Conservation (phyloP, 2,113 vertebrate genomes). For the Heterochromis multidens region DNA sequence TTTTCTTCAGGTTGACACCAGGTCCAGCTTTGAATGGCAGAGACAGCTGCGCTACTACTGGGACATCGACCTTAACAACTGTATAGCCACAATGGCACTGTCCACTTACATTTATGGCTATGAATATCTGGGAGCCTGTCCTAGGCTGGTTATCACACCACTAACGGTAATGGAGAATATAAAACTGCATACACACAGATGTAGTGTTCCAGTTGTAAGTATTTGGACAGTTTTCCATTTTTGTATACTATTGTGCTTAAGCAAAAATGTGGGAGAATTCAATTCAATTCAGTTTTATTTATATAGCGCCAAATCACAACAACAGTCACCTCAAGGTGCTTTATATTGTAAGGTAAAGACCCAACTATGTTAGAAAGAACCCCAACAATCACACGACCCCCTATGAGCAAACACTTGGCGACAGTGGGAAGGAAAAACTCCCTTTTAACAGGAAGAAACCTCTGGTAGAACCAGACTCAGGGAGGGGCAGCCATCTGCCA, state of each 20-base stretch:
- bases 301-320: neutral
- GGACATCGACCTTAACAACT: constrained; percentile 81
- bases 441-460: too few species aligned
- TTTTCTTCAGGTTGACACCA: constrained; percentile 69
- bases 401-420: too few species aligned
- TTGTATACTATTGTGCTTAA: neutral
- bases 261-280: neutral
- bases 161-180: constrained; percentile 68
- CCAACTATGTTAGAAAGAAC: too few species aligned
- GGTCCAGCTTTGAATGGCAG: constrained; percentile 83
- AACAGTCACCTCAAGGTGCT: neutral
- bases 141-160: constrained; percentile 81
- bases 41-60: constrained; percentile 82
- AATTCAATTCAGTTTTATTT: rapidly evolving
- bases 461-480: too few species aligned
- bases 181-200: neutral
- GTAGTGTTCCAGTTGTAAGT: neutral
- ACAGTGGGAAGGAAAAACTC: too few species aligned
- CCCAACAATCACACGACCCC: too few species aligned
- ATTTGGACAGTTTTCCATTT: neutral
- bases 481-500: too few species aligned
- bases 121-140: constrained; percentile 83
- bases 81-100: constrained; percentile 82
- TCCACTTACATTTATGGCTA: constrained; percentile 84
- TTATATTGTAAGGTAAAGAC: too few species aligned